Conservation (phyloP, 2,113 vertebrate genomes). For the Barnardius zonarius region DNA sequence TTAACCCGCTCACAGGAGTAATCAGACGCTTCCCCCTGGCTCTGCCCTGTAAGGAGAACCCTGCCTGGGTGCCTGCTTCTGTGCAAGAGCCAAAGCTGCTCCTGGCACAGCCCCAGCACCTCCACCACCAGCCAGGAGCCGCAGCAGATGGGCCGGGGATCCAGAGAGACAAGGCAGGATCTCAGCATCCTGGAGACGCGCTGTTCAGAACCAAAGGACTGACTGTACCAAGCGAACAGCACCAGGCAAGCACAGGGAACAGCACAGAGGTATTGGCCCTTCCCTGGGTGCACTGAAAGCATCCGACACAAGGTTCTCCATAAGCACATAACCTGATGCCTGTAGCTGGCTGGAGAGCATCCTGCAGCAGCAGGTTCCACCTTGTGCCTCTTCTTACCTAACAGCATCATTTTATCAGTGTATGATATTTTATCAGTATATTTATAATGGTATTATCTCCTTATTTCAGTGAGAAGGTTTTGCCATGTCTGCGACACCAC, state of each 20-base stretch:
- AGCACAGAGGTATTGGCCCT: neutral
- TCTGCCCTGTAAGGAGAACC: neutral
- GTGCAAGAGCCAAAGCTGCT: neutral
- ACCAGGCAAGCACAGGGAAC: neutral
- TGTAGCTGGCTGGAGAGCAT: neutral
- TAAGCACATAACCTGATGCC: neutral
- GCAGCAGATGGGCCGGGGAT: neutral
- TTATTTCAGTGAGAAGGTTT: neutral
- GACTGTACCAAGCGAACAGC: neutral
- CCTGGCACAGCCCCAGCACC: neutral
- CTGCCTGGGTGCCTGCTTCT: neutral
- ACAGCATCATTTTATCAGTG: neutral
- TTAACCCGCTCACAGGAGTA: neutral
- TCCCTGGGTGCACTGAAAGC: neutral
- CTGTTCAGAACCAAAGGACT: neutral
- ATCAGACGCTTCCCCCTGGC: neutral
- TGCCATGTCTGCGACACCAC: neutral
- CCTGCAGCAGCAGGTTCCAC: neutral
- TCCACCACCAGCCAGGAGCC: neutral
- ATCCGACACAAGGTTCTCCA: neutral
- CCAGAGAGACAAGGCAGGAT: neutral
- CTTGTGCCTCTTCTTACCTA: neutral
- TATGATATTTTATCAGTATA: neutral
- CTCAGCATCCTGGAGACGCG: neutral
- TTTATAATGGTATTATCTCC: rapidly evolving